phyloP scores from a whole-genome alignment of 1,140 invertebrate genomes.

The Sogatella furcifera region DNA sequence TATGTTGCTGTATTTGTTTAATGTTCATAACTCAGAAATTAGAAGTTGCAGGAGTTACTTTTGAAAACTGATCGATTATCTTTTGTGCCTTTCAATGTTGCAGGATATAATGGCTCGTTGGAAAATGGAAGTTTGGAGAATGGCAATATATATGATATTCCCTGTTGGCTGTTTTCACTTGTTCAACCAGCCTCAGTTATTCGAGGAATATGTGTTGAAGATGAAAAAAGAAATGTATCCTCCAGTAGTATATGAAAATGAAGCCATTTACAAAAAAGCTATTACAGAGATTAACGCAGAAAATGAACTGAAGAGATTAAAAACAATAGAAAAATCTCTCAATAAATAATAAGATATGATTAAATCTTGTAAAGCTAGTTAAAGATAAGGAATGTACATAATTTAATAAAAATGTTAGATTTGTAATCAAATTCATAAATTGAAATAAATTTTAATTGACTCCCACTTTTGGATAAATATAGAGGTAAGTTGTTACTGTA shows the following conservation, averaged over 20 bases:
- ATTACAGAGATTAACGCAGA: neutral
- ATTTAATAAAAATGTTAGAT: neutral
- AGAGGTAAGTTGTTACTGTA: no score
- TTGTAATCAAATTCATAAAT: no score
- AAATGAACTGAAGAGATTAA: neutral
- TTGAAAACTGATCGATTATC: no score
- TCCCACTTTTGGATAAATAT: no score
- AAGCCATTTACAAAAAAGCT: neutral
- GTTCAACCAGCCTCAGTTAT: slow-evolving; percentile 74
- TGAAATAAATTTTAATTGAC: no score
- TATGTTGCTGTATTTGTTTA: no score
- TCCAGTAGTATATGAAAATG: slow-evolving; percentile 41
- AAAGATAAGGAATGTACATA: neutral
- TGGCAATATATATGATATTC: slow-evolving; percentile 76
- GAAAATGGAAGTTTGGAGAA: slow-evolving; percentile 67
- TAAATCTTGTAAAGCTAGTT: neutral
- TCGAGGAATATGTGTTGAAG: slow-evolving; percentile 66
- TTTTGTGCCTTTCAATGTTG: no score
- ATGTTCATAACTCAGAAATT: no score
- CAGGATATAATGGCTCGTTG: slow-evolving; percentile 54
- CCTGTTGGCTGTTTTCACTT: slow-evolving; percentile 72
- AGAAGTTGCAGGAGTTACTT: no score
- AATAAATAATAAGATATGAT: neutral
- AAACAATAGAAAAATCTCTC: neutral
- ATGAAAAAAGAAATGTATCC: slow-evolving; percentile 56